Percentiles rank a stretch among this genome's conserved stretches.
Evolutionary conservation across 2,113 vertebrate species (phyloP).

Genomic region (Jacana jacana): DNA sequence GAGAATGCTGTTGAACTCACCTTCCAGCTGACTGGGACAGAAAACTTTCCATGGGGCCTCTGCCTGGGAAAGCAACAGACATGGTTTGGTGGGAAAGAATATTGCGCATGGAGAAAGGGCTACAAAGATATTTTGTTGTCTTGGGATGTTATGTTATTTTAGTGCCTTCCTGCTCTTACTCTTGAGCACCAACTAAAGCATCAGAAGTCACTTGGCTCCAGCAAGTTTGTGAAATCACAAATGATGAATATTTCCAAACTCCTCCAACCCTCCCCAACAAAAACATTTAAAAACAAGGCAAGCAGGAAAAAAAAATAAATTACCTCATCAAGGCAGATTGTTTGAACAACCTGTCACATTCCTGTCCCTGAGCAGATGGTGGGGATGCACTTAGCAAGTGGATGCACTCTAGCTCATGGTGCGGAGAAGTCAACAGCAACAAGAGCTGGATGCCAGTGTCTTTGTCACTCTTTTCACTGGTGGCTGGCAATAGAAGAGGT

Average conservation of each 20-base stretch:
- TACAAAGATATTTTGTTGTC: background rate
- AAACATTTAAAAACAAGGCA: background rate
- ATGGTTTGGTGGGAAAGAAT: background rate
- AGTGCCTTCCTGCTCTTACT: background rate
- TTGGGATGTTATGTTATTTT: background rate
- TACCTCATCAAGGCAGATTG: background rate
- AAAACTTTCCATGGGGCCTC: background rate
- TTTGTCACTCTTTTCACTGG: background rate
- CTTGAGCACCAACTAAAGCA: background rate
- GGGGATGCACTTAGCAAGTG: background rate
- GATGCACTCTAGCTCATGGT: background rate
- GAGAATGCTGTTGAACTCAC: background rate
- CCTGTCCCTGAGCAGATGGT: background rate
- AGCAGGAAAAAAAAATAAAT: background rate
- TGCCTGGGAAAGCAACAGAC: background rate
- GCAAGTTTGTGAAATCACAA: background rate
- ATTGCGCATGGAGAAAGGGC: background rate
- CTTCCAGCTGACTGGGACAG: background rate
- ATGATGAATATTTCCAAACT: background rate
- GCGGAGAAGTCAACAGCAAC: background rate
- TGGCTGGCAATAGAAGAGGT: background rate
- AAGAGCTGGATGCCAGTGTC: background rate
- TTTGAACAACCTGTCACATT: background rate
- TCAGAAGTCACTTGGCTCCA: background rate
- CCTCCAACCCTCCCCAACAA: background rate